These are phyloP conservation scores for Drosophila sechellia DNA, from an alignment of 1,140 invertebrate genomes.

Conservation along the genomic window DNA sequence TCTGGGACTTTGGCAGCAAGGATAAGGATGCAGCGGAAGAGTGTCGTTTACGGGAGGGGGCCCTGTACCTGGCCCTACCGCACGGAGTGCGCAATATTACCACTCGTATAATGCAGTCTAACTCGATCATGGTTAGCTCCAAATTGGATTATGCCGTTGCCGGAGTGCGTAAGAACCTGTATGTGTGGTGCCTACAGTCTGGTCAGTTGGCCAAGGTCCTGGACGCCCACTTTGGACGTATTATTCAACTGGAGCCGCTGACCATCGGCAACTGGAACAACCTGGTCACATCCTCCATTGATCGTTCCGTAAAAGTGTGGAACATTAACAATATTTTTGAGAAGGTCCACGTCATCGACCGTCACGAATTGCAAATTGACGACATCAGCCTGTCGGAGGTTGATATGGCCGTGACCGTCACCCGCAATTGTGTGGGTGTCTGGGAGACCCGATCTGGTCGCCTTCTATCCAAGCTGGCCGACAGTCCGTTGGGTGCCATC, in stretches of 20 bases:
- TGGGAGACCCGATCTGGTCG: conserved; percentile 96
- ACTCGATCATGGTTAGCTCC: conserved; percentile 95
- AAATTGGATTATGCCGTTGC: conserved; percentile 96
- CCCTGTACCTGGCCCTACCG: conserved; percentile 91
- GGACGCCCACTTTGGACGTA: conserved; percentile 98
- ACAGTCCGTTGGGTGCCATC: conserved; percentile 96
- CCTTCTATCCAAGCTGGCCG: conserved; percentile 93
- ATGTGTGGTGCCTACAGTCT: conserved; percentile 95
- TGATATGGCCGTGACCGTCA: conserved; percentile 93
- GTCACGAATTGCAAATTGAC: conserved; percentile 98
- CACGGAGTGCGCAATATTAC: conserved; percentile 97
- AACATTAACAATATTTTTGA: conserved; percentile 99
- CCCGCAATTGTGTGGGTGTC: conserved; percentile 96
- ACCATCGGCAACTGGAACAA: conserved; percentile 96
- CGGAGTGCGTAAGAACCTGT: conserved; percentile 97
- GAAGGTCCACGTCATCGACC: conserved; percentile 97
- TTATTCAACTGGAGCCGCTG: conserved; percentile 94
- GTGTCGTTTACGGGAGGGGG: conserved; percentile 84
- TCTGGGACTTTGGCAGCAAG: conserved; percentile 88
- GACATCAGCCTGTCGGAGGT: conserved; percentile 92
- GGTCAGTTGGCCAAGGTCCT: conserved; percentile 94
- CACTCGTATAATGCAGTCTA: conserved; percentile 94
- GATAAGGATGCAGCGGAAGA: conserved; percentile 42
- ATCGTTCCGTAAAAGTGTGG: conserved; percentile 99
- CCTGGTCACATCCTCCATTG: conserved; percentile 98